Evolutionary conservation across 2,113 vertebrate genomes (phyloP), one percentile per base, ranked within the genome.

Genomic region (Rhegmatorhina hoffmannsi): DNA sequence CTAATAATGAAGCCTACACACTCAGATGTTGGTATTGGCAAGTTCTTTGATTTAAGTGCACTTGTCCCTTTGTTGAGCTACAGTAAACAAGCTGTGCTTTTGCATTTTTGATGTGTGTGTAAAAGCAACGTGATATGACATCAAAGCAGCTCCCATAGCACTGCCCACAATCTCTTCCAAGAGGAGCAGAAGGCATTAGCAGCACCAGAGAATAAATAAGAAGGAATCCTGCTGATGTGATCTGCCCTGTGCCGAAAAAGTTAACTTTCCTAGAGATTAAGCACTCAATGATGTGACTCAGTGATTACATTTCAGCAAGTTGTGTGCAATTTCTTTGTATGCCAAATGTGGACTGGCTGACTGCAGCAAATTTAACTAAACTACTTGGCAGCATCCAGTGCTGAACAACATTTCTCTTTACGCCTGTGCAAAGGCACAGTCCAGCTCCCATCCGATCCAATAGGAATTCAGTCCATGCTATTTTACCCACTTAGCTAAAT

Each of bases 261-360:
- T 95, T 92, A 95, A 95, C 87, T 97, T 97, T 97, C 82, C 96
- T 93, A 38, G 95, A 97, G 85, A 97, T 97, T 96, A 89, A 67
- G 79, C 69, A 90, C 66, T 95, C 91, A 97, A 29, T 89, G 95
- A 96, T 90, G 97, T 97, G 96, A 97, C 94, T 96, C 95, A 90
- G 95, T 97, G 97, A 96, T 95, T 97, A 97, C 93, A 95, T 95
- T 96, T 98, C 96, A 97, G 95, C 93, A 97, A 92, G 83, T 92
- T 84, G 91, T 85, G 76, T 17, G 46, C 88, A 89, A 64, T 97
- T 96, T 87, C 88, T 96, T 86, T 93, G 82, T 44, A 59, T 95
- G 92, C 95, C 91, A 95, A 97, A 82, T 55, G 91, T 24, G 66
- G 91, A 96, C 82, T 94, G 93, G 82, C 94, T 92, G 94, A 95